phyloP scores from a whole-genome alignment of 2,888 invertebrate genomes.

The Cylindroiulus punctatus region DNA sequence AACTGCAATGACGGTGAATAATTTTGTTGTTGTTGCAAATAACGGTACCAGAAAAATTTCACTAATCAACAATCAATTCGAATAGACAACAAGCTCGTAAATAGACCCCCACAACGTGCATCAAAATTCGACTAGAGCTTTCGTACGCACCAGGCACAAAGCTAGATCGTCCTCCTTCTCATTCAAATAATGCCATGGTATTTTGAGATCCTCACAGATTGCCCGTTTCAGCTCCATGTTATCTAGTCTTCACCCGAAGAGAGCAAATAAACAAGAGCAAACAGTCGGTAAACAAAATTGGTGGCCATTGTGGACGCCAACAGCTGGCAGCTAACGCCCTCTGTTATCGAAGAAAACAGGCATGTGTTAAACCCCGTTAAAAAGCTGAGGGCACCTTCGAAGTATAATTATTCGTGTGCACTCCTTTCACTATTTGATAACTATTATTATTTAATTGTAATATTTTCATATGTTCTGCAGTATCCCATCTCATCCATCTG shows the following conservation, averaged over 20 bases:
- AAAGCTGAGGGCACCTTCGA: too few relatives aligned
- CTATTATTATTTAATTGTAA: too few relatives aligned
- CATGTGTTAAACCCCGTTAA: too few relatives aligned
- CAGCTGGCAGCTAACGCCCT: neutral
- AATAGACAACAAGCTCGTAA: neutral
- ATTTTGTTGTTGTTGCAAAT: too few relatives aligned
- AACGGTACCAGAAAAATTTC: too few relatives aligned
- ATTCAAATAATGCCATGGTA: conserved; percentile 50
- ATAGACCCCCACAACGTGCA: neutral
- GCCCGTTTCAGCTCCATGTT: conserved; percentile 57
- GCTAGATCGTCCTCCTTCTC: neutral
- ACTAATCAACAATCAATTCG: too few relatives aligned
- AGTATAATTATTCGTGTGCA: too few relatives aligned
- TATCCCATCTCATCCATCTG: too few relatives aligned
- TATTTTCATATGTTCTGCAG: too few relatives aligned
- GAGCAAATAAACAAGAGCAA: neutral
- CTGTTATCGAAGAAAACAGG: neutral
- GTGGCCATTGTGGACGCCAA: neutral
- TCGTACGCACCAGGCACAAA: conserved; percentile 5
- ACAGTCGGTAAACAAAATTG: neutral
- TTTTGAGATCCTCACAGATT: conserved; percentile 37
- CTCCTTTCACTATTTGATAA: too few relatives aligned
- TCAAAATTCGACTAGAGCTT: neutral
- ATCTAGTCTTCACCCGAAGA: neutral
- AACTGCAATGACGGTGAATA: too few relatives aligned